Base-by-base conservation (phyloP, 2,113 vertebrate genomes). In the Apaloderma vittatum region DNA sequence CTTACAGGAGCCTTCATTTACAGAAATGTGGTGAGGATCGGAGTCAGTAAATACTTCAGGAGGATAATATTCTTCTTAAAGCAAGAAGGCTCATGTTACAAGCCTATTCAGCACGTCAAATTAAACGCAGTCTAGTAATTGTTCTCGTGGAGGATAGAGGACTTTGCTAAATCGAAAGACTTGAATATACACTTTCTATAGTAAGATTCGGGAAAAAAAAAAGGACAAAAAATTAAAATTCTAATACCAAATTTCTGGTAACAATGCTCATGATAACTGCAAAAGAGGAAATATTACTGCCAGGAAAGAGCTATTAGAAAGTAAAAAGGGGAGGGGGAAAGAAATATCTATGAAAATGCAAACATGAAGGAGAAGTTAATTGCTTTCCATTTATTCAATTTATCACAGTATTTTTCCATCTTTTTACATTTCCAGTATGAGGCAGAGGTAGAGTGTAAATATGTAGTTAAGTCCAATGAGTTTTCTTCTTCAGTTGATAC, bases 341-440 rank as follows among this genome's bases (percentile, higher is more conserved):
- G n/a, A 88, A 92, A 49, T 43, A 93, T 54, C 55, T 70, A 23
- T 36, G 63, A 96, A 88, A 93, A 96, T 52, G 30, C 58, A 92
- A 92, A 94, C 79, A 92, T 20, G 79, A 79, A 86, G 68, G 46
- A 86, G 93, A 95, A 95, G 51, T 92, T 95, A 96, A 92, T 94
- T 94, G 85, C 63, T 68, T 90, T 83, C 58, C 32, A 77, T 85
- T 95, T 94, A 78, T 92, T 58, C 87, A 77, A 71, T 96, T 95
- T 87, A 94, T 88, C 70, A 65, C 29, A 82, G 67, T 52, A 82
- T 90, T 93, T 86, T 88, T 10, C 75, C 63, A 82, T 65, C 80
- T 70, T 94, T 93, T 89, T 78, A 49, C 34, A 75, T 51, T 80
- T 93, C 51, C 90, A 96, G 45, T 36, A 76, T 6, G 65, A 94